These are phyloP conservation scores for Amblyteles armatorius DNA, from an alignment of 2,888 invertebrate species.

Conservation along the genomic window DNA sequence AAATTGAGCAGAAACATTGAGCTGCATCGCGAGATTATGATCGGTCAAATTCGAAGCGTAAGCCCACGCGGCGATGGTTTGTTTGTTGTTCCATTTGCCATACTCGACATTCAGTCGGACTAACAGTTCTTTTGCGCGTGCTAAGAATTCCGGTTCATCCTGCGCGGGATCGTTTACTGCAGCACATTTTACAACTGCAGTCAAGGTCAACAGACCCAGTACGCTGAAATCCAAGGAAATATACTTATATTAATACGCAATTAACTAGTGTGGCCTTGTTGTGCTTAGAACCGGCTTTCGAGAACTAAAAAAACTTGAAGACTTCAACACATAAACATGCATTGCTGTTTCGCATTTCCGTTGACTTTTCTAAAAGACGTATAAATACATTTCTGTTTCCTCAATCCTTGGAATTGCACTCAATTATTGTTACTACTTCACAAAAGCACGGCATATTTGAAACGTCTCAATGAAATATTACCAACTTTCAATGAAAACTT, in stretches of 20 bases:
- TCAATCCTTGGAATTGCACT: too few species aligned
- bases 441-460: too few species aligned
- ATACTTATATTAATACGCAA: not conserved
- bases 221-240: constrained; percentile 16
- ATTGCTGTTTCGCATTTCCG: not conserved
- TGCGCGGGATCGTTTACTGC: constrained; percentile 15
- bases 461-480: too few species aligned
- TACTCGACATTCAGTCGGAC: constrained; percentile 87
- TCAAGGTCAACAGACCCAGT: constrained; percentile 55
- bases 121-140: constrained; percentile 88
- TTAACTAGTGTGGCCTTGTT: not conserved
- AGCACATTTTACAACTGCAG: constrained; percentile 35
- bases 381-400: too few species aligned
- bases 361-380: not conserved
- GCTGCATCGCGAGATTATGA: constrained; percentile 87
- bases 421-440: too few species aligned
- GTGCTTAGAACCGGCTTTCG: not conserved
- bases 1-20: constrained; percentile 83
- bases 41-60: constrained; percentile 92
- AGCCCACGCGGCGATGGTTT: constrained; percentile 89
- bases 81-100: constrained; percentile 87
- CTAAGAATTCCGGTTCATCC: constrained; percentile 72
- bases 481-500: too few species aligned
- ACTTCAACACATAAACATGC: not conserved
- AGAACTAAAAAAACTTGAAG: not conserved